phyloP scores from a whole-genome alignment of 1,140 invertebrate genomes.

The Schlechtendalia chinensis region DNA sequence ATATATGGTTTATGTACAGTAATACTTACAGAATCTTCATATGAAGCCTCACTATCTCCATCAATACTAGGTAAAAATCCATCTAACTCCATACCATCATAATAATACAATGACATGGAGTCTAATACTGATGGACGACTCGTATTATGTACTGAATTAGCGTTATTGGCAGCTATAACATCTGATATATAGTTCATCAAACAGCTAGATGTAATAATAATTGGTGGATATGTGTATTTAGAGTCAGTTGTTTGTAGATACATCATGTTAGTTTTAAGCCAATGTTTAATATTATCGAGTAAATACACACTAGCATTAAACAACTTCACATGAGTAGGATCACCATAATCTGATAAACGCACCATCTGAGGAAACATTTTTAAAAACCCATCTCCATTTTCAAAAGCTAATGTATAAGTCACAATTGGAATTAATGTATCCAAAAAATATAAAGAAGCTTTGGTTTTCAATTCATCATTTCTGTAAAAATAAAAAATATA shows the following conservation, averaged over 20 bases:
- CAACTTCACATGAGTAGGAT: slow-evolving; percentile 70
- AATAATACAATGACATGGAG: slow-evolving; percentile 31
- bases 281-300: slow-evolving; percentile 38
- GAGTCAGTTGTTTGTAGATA: not conserved
- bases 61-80: slow-evolving; percentile 38
- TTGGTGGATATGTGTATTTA: slow-evolving; percentile 8
- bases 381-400: slow-evolving; percentile 70
- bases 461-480: slow-evolving; percentile 23
- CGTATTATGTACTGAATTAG: no score
- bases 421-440: slow-evolving; percentile 46
- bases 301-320: slow-evolving; percentile 65
- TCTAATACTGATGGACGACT: slow-evolving; percentile 23
- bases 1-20: not conserved
- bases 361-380: slow-evolving; percentile 81
- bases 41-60: not conserved
- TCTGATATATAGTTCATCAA: slow-evolving; percentile 34
- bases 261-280: slow-evolving; percentile 3
- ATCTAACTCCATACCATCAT: slow-evolving; percentile 44
- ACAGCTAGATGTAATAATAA: slow-evolving; percentile 38
- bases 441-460: slow-evolving; percentile 22
- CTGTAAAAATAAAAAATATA: not conserved
- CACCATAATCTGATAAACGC: slow-evolving; percentile 78
- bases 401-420: slow-evolving; percentile 38
- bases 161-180: slow-evolving; percentile 24
- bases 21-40: slow-evolving; percentile 40